Conservation (phyloP, 2,888 invertebrate genomes). For the Perithous albicinctus region DNA sequence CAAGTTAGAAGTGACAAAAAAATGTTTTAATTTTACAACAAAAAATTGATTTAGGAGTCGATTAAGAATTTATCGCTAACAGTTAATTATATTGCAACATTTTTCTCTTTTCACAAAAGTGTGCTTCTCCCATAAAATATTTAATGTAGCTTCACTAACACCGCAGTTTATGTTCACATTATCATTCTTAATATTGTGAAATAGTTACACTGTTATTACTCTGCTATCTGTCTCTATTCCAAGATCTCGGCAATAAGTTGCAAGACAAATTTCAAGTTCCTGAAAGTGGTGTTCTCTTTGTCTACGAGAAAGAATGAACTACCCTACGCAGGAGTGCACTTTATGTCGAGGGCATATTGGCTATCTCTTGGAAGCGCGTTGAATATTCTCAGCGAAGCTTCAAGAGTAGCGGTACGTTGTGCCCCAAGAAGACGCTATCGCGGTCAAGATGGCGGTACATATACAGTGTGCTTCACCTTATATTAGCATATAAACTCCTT, state of each 20-base stretch:
- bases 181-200: not conserved
- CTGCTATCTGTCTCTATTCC: constrained; percentile 44
- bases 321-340: constrained; percentile 59
- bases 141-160: no score
- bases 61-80: no score
- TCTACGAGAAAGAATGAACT: constrained; percentile 43
- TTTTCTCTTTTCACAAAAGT: no score
- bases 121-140: no score
- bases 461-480: constrained; percentile 81
- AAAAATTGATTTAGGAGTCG: no score
- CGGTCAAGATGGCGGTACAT: constrained; percentile 78
- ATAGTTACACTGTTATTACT: not conserved
- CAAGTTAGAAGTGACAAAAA: no score
- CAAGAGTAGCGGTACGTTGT: constrained; percentile 4
- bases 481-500: constrained; percentile 83
- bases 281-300: constrained; percentile 19
- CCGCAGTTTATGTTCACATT: no score
- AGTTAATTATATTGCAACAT: no score
- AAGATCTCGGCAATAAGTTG: constrained; percentile 59
- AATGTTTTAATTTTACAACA: no score
- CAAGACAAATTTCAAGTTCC: constrained; percentile 46
- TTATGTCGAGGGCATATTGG: constrained; percentile 78
- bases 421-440: constrained; percentile 74
- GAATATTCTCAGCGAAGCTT: constrained; percentile 76
- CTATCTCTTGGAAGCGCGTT: constrained; percentile 75